A percentile compares a stretch with the other conserved stretches of the same genome.
These are phyloP conservation scores for Archips xylosteana DNA, from an alignment of 2,888 invertebrate genomes.

Conservation along the genomic window DNA sequence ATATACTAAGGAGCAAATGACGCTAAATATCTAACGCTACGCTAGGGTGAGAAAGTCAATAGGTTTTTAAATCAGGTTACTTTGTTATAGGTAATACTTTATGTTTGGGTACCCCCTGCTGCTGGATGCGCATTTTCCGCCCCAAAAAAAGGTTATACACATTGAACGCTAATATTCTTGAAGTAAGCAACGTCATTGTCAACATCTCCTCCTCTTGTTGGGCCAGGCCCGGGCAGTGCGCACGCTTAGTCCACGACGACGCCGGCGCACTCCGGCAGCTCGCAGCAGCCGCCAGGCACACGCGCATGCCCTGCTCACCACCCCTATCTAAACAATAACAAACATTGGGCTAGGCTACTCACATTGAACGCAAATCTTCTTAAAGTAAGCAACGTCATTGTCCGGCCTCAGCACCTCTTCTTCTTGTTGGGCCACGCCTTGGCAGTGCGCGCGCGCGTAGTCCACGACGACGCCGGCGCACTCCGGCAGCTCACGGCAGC, in stretches of 20 bases:
- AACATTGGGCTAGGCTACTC: constrained; percentile 53
- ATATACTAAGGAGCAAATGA: neutral
- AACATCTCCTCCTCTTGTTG: constrained; percentile 56
- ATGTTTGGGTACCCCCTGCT: too few relatives aligned
- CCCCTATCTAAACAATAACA: neutral
- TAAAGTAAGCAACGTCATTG: constrained; percentile 87
- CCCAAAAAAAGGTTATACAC: constrained; percentile 62
- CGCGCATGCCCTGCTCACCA: constrained; percentile 49
- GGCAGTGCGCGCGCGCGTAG: constrained; percentile 79
- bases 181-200: constrained; percentile 88
- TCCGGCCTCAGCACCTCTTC: constrained; percentile 71
- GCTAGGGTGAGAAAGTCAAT: too few relatives aligned
- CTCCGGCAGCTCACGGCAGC: constrained; percentile 76
- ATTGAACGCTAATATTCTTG: constrained; percentile 87
- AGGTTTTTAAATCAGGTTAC: too few relatives aligned
- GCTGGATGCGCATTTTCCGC: too few relatives aligned
- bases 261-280: constrained; percentile 75
- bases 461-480: constrained; percentile 80
- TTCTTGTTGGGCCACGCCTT: constrained; percentile 66
- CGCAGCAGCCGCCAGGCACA: constrained; percentile 77
- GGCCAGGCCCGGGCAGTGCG: constrained; percentile 79
- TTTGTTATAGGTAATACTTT: too few relatives aligned
- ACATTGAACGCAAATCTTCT: constrained; percentile 87
- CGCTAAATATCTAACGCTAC: too few relatives aligned
- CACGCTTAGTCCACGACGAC: constrained; percentile 79